These are phyloP conservation scores for Neotoma lepida DNA, from an alignment of 2,113 vertebrate genomes.

Conservation along the genomic window DNA sequence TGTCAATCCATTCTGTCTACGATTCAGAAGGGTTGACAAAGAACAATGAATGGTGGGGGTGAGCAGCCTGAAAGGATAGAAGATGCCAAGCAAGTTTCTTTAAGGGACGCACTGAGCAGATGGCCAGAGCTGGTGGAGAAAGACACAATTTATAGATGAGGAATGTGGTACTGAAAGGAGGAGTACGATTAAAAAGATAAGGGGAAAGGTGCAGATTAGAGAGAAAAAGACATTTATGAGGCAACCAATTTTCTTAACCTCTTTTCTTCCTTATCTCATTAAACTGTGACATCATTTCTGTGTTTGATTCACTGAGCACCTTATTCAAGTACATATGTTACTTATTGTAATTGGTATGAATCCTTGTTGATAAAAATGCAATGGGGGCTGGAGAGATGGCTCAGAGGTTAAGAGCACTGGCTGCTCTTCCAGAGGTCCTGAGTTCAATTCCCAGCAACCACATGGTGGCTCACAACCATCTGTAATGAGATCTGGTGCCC, in stretches of 20 bases:
- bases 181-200: constrained; percentile 1
- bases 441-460: no score
- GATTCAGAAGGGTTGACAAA: constrained; percentile 27
- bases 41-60: constrained; percentile 10
- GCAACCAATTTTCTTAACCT: constrained; percentile 39
- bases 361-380: constrained; percentile 24
- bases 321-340: constrained; percentile 17
- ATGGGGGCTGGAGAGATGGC: no score
- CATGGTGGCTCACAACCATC: no score
- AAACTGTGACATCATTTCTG: constrained; percentile 32
- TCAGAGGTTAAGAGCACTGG: no score
- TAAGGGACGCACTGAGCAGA: not conserved
- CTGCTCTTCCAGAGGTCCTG: no score
- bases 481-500: no score
- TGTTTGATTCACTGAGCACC: constrained; percentile 8
- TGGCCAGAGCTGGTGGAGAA: not conserved
- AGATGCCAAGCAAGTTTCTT: constrained; percentile 20
- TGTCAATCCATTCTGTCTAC: constrained; percentile 55
- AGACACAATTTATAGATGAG: constrained; percentile 45
- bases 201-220: not conserved
- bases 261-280: constrained; percentile 19
- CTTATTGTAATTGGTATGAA: not conserved
- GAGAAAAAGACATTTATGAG: constrained; percentile 44
- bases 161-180: constrained; percentile 35
- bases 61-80: not conserved